These are phyloP conservation scores for Ctenochaetus hawaiiensis DNA, from an alignment of 2,797 vertebrate genomes.

Conservation along the genomic window DNA sequence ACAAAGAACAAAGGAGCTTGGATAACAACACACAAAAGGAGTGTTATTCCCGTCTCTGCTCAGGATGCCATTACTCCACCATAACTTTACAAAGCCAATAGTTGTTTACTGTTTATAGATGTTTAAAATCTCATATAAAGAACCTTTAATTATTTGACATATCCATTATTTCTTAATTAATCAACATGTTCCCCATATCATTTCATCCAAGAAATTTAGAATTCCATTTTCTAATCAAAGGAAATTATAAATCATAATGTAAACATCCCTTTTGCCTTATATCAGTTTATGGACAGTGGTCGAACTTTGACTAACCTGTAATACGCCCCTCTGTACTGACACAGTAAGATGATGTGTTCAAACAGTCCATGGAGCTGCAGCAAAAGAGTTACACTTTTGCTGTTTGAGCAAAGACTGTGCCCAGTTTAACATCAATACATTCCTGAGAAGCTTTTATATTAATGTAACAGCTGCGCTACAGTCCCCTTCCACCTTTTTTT, in stretches of 20 bases:
- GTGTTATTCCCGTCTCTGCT: too few species aligned
- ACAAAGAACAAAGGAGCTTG: too few species aligned
- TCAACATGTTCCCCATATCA: slow-evolving; percentile 4
- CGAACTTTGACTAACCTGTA: slow-evolving; percentile 31
- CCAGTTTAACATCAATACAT: slow-evolving; percentile 51
- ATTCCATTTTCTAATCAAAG: slow-evolving; percentile 32
- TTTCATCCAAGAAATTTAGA: slow-evolving; percentile 22
- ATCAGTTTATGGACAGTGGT: slow-evolving; percentile 56
- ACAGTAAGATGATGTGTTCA: slow-evolving; percentile 33
- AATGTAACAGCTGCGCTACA: slow-evolving; percentile 37
- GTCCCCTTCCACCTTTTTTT: slow-evolving; percentile 11
- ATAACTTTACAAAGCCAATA: too few species aligned
- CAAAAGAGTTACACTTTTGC: slow-evolving; percentile 28
- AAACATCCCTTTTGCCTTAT: slow-evolving; percentile 69
- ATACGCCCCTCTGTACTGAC: slow-evolving; percentile 26
- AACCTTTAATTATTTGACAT: slow-evolving; percentile 12
- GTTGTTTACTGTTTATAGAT: too few species aligned
- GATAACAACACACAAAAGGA: too few species aligned
- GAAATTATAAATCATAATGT: slow-evolving; percentile 27
- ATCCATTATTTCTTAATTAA: slow-evolving; percentile 22
- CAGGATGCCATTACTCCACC: too few species aligned
- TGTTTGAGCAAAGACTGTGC: slow-evolving; percentile 19
- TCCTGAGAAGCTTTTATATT: slow-evolving; percentile 48
- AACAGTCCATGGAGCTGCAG: slow-evolving; percentile 55
- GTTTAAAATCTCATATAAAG: too few species aligned